Evolutionary conservation across 2,888 invertebrate species (phyloP), one percentile per base, ranked within the genome.

Genomic region (Eubasilissa splendida): DNA sequence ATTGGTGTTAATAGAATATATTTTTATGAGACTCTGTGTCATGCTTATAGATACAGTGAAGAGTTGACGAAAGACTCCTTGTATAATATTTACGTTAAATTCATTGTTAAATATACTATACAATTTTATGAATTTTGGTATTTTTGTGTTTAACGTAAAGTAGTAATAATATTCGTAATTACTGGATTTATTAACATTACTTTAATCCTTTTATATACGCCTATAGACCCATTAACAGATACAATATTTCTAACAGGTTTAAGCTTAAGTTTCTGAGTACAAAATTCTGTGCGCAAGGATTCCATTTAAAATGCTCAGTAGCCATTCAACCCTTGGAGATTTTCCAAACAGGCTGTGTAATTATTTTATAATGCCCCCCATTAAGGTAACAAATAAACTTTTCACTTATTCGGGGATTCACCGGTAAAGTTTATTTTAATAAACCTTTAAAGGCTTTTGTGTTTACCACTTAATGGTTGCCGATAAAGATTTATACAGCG

Each of bases 371-470:
- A 75, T 52, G 74, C 50, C 52, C 58, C 70, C 79, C 75, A 52
- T 79, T 74, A 79, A 75, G 63, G 66, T 59, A 73, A 53, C 71
- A 75, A 79, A 79, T 74, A 79, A 79, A 79, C 79, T 79, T 79
- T 79, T 66, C 66, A 79, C 74, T 79, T 74, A 79, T 75, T 78
- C 50, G 10, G 14, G 56, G 71, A 56, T 73, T 53, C 71, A 63
- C 42, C 53, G 54, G 63, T 54, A 73, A 78, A 63, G 42, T 78
- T 73, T 78, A 63, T 63, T 53, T 78, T 63, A 65, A 14, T 42
- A 56, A 58, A 54, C 73, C 78, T 53, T 77, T 71, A 22, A 77
- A 59, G 52, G 77, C 59, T 70, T 77, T 52, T 14, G 33, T 50
- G 58, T 58, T 73, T 33, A 73, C 71, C 71, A 33, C 58, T 56